Conservation (phyloP, 2,113 vertebrate species). For the Marmota monax region DNA sequence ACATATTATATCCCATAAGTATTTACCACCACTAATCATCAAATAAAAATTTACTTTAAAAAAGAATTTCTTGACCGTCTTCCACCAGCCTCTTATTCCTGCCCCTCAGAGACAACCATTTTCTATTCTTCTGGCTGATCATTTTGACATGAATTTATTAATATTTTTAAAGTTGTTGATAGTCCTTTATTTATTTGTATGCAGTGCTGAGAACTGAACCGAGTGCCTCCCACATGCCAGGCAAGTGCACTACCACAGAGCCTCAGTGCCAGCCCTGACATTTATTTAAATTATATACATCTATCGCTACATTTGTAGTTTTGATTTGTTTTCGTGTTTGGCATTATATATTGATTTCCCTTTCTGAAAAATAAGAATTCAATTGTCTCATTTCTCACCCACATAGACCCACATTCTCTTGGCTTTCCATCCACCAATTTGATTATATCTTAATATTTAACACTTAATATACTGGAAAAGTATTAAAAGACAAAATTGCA, state of each 20-base stretch:
- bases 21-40: too few species aligned
- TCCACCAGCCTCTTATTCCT: background rate
- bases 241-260: too few species aligned
- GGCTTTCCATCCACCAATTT: background rate
- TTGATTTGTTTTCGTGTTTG: background rate
- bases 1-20: too few species aligned
- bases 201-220: too few species aligned
- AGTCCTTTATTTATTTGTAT: too few species aligned
- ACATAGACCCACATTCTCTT: background rate
- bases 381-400: background rate
- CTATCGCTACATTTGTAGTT: background rate
- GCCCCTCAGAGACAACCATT: background rate
- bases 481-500: too few species aligned
- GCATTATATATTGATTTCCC: background rate
- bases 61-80: background rate
- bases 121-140: background rate
- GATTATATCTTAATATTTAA: background rate
- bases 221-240: too few species aligned
- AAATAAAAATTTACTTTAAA: too few species aligned
- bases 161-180: too few species aligned
- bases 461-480: background rate
- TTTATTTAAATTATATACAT: background rate
- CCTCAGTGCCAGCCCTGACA: background rate
- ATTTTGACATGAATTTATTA: background rate
- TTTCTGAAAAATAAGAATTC: slow-evolving; percentile 1